Base-by-base conservation (phyloP, 2,113 vertebrate species). In the Perccottus glenii region DNA sequence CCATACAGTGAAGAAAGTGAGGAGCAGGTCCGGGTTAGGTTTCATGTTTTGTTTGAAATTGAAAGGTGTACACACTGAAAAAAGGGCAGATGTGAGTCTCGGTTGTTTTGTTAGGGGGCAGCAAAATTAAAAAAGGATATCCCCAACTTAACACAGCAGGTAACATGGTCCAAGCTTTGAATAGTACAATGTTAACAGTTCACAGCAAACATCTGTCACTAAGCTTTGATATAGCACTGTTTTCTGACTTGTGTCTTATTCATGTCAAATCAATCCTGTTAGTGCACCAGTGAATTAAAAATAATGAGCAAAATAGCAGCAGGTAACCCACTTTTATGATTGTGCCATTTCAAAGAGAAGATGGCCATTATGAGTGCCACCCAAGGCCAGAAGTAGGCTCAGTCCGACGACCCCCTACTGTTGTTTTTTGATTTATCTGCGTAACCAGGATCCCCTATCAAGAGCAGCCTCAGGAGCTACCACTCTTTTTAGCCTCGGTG, bases 241-340 rank as follows among this genome's bases (percentile, higher is more conserved):
- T 42, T 58, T 78, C 40, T 6, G 44, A 64, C 53, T 82, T 76
- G 83, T 87, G 64, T 87, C 87, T 85, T 85, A 82, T 82, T 88
- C 57, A 78, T 79, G 80, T 79, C 71, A 80, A 75, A 85, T 86
- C 82, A 77, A 78, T 53, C 84, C 81, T 60, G 81, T 84, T 83
- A 84, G 79, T 71, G 73, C 33, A 61, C 32, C 59, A n/a, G 42
- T 3, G 60, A 82, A 68, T 70, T 80, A 76, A 78, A 82, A 84
- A 82, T 88, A 85, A 87, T 27, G 66, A 90, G 78, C 56, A 76
- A 78, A 77, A 85, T 79, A 75, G 70, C 87, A 88, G 87, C 87
- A 82, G 75, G 86, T 78, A n/a, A 59, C 75, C 81, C 64, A 9
- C 84, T 86, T 87, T 85, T 73, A 82, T 77, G 62, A 77, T 67